phyloP scores from a whole-genome alignment of 2,888 invertebrate genomes.

The Dorcus parallelipipedus region DNA sequence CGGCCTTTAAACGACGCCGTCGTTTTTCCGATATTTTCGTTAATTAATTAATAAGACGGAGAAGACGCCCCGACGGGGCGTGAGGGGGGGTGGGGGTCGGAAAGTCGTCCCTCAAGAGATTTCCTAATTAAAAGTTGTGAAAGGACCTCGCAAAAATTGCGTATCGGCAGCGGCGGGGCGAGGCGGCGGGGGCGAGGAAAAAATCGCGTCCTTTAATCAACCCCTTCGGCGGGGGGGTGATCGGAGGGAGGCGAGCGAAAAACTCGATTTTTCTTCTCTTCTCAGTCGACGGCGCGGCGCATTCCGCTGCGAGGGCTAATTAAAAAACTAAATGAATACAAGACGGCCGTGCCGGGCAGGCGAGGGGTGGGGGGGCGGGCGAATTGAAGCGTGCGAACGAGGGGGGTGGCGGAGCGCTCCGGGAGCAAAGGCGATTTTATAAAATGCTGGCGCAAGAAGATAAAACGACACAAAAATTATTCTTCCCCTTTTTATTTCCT shows the following conservation, averaged over 20 bases:
- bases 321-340: constrained; percentile 3
- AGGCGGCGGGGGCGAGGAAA: no score
- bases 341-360: background rate
- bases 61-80: background rate
- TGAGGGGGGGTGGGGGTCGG: background rate
- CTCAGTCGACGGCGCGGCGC: no score
- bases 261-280: no score
- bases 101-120: constrained; percentile 4
- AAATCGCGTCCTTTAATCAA: no score
- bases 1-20: no score
- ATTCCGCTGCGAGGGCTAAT: background rate
- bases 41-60: no score
- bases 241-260: no score
- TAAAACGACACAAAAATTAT: constrained; percentile 47
- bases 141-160: constrained; percentile 25
- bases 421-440: constrained; percentile 43
- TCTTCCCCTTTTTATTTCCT: constrained; percentile 41
- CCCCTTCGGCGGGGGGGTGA: no score
- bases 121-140: constrained; percentile 44
- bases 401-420: constrained; percentile 20
- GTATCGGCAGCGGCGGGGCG: no score
- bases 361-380: background rate
- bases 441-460: constrained; percentile 44
- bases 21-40: no score
- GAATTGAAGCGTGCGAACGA: constrained; percentile 29